These are phyloP conservation scores for Sebastes kiyomatsui DNA, from an alignment of 2,797 vertebrate genomes.

Conservation along the genomic window DNA sequence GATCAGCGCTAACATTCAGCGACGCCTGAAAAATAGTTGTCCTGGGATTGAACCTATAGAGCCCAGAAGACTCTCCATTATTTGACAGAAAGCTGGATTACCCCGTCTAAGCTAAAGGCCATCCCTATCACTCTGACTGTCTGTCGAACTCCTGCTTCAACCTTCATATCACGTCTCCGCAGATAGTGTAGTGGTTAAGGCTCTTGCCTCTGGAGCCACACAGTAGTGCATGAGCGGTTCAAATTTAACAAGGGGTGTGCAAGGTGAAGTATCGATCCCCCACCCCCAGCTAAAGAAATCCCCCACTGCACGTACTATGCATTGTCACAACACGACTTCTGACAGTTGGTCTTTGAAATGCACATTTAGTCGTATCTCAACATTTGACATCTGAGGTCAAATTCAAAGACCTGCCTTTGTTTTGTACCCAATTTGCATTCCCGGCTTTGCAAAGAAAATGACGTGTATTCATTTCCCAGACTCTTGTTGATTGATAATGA, in stretches of 20 bases:
- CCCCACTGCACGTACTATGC: not conserved
- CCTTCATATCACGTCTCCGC: slow-evolving; percentile 65
- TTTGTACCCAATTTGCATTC: not conserved
- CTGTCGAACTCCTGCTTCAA: slow-evolving; percentile 57
- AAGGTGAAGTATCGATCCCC: slow-evolving; percentile 48
- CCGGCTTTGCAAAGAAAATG: not conserved
- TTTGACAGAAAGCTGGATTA: slow-evolving; percentile 79
- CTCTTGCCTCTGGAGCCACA: slow-evolving; percentile 49
- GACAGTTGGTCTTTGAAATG: not conserved
- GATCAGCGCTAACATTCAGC: slow-evolving; percentile 67
- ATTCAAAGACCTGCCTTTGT: not conserved
- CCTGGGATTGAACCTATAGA: slow-evolving; percentile 61
- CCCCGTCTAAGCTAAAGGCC: slow-evolving; percentile 74
- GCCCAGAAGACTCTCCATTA: slow-evolving; percentile 60
- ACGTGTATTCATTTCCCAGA: not conserved
- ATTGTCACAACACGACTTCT: slow-evolving; percentile 10
- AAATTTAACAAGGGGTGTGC: slow-evolving; percentile 57
- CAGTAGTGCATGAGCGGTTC: slow-evolving; percentile 43
- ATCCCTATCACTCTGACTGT: slow-evolving; percentile 72
- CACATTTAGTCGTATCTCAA: too few relatives aligned
- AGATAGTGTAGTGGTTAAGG: slow-evolving; percentile 60
- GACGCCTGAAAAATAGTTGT: slow-evolving; percentile 69
- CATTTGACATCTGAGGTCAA: not conserved
- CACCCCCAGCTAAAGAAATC: not conserved
- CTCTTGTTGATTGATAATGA: not conserved